Evolutionary conservation across 2,888 invertebrate species (phyloP).

Genomic region (Octonoba sinensis): DNA sequence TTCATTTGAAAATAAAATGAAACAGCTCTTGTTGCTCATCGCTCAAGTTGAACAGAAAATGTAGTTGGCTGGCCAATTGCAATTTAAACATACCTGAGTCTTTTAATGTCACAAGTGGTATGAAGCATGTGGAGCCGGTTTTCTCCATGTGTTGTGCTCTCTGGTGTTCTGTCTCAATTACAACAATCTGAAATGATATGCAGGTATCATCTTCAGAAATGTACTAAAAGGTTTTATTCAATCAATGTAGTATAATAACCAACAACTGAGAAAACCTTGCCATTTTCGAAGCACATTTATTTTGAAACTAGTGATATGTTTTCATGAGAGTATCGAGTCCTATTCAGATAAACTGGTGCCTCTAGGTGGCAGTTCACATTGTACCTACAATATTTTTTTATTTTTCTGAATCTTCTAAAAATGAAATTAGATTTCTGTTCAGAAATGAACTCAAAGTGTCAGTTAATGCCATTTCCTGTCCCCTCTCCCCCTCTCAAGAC

Average conservation of each 20-base stretch:
- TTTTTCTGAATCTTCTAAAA: not conserved
- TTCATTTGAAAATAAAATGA: not conserved
- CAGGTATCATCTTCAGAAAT: too few species aligned
- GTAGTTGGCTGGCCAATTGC: slow-evolving; percentile 57
- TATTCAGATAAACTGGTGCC: slow-evolving; percentile 15
- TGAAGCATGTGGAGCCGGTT: slow-evolving; percentile 27
- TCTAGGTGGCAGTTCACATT: slow-evolving; percentile 2
- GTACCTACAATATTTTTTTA: not conserved
- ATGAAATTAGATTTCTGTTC: not conserved
- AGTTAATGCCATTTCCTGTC: too few species aligned
- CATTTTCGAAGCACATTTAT: too few species aligned
- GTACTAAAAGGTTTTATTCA: too few species aligned
- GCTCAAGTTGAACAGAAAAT: slow-evolving; percentile 27
- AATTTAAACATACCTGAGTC: slow-evolving; percentile 10
- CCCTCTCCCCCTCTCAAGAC: too few species aligned
- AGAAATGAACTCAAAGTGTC: too few species aligned
- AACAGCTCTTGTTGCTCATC: not conserved
- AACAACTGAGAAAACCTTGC: not conserved
- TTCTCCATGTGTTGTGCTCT: slow-evolving; percentile 22
- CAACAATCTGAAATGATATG: too few species aligned
- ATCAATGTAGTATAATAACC: not conserved
- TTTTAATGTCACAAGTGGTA: slow-evolving; percentile 11
- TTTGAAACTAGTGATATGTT: not conserved
- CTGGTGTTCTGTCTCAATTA: not conserved
- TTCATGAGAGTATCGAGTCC: not conserved